Base-by-base conservation (phyloP, 2,888 invertebrate genomes). In the Dascillus cervinus region DNA sequence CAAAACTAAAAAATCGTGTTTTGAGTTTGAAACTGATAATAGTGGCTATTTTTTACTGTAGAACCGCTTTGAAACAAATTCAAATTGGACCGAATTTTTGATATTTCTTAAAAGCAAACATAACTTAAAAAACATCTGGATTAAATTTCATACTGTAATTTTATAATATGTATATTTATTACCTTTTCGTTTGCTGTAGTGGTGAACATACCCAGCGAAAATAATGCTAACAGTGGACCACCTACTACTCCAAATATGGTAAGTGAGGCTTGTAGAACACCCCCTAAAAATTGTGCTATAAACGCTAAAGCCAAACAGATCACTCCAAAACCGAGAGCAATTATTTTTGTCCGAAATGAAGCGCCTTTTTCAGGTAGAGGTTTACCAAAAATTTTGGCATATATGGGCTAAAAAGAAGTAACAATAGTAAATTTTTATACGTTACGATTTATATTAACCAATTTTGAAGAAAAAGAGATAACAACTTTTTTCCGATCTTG, bases 241-340 rank as follows among this genome's bases (percentile, higher is more conserved):
- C 90, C 90, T 2, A 87, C 79, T 1, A 88, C 82, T 1, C 89
- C 90, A 53, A 91, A 89, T 43, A 90, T 84, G 0, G 87, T 87
- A 4, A 90, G 65, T 0, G 88, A 77, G 0, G 86, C 83, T 64
- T 90, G 87, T n/a, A 94, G 67, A n/a, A 94, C 72, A 0, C 87
- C 87, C 0, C 89, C 90, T 24, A 92, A 66, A 33, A 79, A 71
- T 46, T 90, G 81, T 0, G 89, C 88, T 3, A 88, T 50, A 58
- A 88, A 90, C 0, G 94, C 88, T 19, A 94, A 56, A 0, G 75
- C 82, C 24, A 95, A 68, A 55, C 88, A 89, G 1, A 83, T 44
- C 0, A 80, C 51, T 0, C 94, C 94, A 56, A 75, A 90, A 0
- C 66, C 48, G 9, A 85, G 67, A 0, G 88, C 87, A 9, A 82